Percentiles rank a stretch among this genome's conserved stretches.
phyloP scores from a whole-genome alignment of 1,140 invertebrate species.

The Leptestheria dahalacensis region DNA sequence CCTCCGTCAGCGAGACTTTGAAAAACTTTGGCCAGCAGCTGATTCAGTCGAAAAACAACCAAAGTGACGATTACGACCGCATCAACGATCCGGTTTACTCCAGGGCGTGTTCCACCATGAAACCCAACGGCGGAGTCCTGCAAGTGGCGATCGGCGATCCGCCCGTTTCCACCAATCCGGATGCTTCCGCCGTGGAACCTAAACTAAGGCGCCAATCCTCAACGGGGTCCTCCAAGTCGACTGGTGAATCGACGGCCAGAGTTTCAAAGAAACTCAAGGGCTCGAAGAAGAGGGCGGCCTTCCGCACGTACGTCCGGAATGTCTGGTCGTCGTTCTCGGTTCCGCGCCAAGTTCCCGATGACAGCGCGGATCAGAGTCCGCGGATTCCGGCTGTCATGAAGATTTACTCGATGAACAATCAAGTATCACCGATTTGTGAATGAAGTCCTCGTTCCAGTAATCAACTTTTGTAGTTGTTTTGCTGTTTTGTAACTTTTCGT shows the following conservation, averaged over 20 bases:
- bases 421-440: neutral
- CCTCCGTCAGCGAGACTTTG: neutral
- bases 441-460: no score
- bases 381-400: neutral
- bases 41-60: neutral
- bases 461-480: no score
- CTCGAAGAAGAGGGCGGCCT: neutral
- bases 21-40: neutral
- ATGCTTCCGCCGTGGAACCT: neutral
- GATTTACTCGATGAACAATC: neutral
- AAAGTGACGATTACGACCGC: neutral
- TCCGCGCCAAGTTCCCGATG: neutral
- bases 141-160: no score
- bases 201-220: neutral
- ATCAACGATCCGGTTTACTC: neutral
- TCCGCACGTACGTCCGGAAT: no score
- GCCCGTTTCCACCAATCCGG: no score
- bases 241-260: neutral
- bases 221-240: neutral
- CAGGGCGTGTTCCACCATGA: neutral
- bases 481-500: neutral
- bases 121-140: neutral
- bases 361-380: neutral
- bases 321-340: no score
- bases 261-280: neutral